A percentile compares a stretch with the other conserved stretches of the same genome.
These are phyloP conservation scores for Oriolus oriolus DNA, from an alignment of 2,113 vertebrate species.

Conservation along the genomic window DNA sequence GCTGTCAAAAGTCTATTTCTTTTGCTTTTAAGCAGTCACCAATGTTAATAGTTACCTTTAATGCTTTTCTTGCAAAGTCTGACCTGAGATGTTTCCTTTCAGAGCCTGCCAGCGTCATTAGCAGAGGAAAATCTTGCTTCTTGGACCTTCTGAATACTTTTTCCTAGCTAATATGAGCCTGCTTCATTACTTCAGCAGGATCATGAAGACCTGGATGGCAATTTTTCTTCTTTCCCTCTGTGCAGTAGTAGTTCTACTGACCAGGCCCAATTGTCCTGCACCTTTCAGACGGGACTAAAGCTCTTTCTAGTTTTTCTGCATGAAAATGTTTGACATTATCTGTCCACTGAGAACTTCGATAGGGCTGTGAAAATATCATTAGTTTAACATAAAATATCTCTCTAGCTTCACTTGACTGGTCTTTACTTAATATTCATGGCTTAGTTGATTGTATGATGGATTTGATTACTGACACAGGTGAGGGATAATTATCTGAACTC, in stretches of 20 bases:
- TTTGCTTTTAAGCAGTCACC: not conserved
- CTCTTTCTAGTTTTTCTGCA: not conserved
- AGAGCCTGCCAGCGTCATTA: not conserved
- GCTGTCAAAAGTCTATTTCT: not conserved
- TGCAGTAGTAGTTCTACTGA: not conserved
- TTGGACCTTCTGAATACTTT: not conserved
- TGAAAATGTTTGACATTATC: not conserved
- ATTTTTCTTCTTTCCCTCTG: not conserved
- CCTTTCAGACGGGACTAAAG: not conserved
- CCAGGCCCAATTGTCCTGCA: not conserved
- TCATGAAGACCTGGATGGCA: not conserved
- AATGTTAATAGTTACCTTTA: not conserved
- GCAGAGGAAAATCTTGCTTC: not conserved
- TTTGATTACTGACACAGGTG: not conserved
- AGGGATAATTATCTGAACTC: not conserved
- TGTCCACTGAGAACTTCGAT: not conserved
- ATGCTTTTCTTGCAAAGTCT: not conserved
- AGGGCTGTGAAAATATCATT: not conserved
- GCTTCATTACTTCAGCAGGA: not conserved
- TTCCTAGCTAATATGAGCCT: not conserved
- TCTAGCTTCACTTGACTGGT: not conserved
- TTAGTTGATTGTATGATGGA: not conserved
- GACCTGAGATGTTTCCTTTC: not conserved
- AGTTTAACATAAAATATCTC: not conserved
- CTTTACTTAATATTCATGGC: not conserved